These are phyloP conservation scores for Cynopterus sphinx DNA, from an alignment of 2,797 vertebrate genomes.

Conservation along the genomic window DNA sequence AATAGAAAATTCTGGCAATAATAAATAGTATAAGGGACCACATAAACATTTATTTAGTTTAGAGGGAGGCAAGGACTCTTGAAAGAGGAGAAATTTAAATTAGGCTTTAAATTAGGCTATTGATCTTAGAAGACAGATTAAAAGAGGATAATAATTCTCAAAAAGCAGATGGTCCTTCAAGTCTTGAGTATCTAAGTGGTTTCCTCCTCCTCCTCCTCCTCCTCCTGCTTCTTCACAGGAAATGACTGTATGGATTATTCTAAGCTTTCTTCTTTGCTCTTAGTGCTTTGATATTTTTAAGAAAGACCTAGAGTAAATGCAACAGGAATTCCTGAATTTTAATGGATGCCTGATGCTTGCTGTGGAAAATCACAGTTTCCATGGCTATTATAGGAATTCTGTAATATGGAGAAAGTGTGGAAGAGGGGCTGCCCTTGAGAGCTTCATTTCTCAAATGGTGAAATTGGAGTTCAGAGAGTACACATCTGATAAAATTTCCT, in stretches of 20 bases:
- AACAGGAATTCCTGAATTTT: slow-evolving; percentile 26
- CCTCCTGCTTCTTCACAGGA: background rate
- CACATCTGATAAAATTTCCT: background rate
- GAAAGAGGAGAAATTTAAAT: slow-evolving; percentile 6
- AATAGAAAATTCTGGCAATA: slow-evolving; percentile 16
- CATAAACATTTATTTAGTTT: background rate
- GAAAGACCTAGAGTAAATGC: background rate
- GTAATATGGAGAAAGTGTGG: background rate
- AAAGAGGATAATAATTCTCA: background rate
- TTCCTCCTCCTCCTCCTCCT: background rate
- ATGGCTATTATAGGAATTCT: background rate
- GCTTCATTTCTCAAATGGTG: background rate
- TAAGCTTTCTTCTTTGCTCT: slow-evolving; percentile 1
- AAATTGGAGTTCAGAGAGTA: background rate
- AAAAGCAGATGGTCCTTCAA: background rate
- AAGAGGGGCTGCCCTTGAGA: background rate
- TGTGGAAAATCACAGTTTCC: background rate
- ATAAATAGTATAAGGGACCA: background rate
- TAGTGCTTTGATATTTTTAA: slow-evolving; percentile 48
- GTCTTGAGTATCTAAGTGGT: background rate
- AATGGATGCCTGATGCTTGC: slow-evolving; percentile 22
- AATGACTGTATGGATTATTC: background rate
- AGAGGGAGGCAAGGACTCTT: background rate
- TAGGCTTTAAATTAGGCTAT: background rate
- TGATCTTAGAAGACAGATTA: background rate